Evolutionary conservation across 2,888 invertebrate species (phyloP).

Genomic region (Scaptodrosophila latifasciaeformis): DNA sequence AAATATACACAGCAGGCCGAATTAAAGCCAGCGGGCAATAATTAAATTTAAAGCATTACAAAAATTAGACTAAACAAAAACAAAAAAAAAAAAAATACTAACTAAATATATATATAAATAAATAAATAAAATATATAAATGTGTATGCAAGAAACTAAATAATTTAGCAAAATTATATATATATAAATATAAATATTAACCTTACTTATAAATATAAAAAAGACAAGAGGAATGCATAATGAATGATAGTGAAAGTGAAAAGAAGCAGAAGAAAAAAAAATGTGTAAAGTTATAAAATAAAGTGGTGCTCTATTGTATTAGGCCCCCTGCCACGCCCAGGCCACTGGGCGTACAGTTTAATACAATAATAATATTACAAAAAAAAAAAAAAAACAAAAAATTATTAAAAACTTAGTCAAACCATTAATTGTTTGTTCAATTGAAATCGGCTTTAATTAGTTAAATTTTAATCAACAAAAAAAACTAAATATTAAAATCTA

Average conservation of each 20-base stretch:
- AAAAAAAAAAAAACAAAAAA: slow-evolving; percentile 5
- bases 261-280: slow-evolving; percentile 30
- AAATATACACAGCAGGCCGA: not conserved
- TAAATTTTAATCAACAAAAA: slow-evolving; percentile 30
- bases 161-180: not conserved
- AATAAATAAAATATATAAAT: not conserved
- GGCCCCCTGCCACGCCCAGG: slow-evolving; percentile 19
- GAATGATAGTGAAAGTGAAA: slow-evolving; percentile 10
- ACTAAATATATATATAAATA: slow-evolving; percentile 9
- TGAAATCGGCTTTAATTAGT: slow-evolving; percentile 64
- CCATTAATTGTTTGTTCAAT: slow-evolving; percentile 43
- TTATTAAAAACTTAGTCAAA: not conserved
- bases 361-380: slow-evolving; percentile 32
- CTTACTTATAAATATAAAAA: slow-evolving; percentile 4
- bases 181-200: slow-evolving; percentile 3
- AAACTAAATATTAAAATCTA: not conserved
- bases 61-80: not conserved
- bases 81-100: too few species aligned
- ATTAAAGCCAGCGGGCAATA: not conserved
- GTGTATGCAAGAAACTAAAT: not conserved
- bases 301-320: slow-evolving; percentile 66
- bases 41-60: not conserved
- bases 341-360: slow-evolving; percentile 30
- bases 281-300: slow-evolving; percentile 57
- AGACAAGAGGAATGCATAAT: slow-evolving; percentile 1